Conservation (phyloP, 2,797 vertebrate species). For the Eidolon dupreanum region DNA sequence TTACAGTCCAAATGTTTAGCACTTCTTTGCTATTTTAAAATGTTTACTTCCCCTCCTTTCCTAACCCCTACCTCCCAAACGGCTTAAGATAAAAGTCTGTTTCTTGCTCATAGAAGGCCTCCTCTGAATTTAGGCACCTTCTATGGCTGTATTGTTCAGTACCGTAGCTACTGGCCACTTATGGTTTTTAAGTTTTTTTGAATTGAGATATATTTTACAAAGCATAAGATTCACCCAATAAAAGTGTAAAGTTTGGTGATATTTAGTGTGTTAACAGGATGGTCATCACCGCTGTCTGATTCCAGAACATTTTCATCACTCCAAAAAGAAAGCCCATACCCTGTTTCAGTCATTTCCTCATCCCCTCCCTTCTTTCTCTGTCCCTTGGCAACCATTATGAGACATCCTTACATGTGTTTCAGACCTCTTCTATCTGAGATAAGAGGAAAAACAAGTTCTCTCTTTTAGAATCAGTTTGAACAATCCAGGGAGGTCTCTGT, state of each 20-base stretch:
- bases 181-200: background rate
- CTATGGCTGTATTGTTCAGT: background rate
- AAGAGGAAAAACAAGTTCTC: background rate
- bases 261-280: background rate
- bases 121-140: background rate
- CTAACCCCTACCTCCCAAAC: background rate
- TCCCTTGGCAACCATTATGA: background rate
- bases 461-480: background rate
- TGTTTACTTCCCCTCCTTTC: background rate
- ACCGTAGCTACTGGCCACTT: background rate
- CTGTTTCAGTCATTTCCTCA: background rate
- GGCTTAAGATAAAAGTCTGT: background rate
- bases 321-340: background rate
- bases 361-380: background rate
- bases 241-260: background rate
- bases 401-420: background rate
- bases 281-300: background rate
- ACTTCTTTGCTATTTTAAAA: background rate
- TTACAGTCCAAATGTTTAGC: background rate
- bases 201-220: background rate
- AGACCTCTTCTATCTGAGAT: background rate
- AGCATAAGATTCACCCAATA: background rate
- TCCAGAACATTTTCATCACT: background rate
- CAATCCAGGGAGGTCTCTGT: background rate
- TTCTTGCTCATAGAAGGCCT: background rate